phyloP scores from a whole-genome alignment of 1,140 invertebrate genomes.

The Ips nitidus region DNA sequence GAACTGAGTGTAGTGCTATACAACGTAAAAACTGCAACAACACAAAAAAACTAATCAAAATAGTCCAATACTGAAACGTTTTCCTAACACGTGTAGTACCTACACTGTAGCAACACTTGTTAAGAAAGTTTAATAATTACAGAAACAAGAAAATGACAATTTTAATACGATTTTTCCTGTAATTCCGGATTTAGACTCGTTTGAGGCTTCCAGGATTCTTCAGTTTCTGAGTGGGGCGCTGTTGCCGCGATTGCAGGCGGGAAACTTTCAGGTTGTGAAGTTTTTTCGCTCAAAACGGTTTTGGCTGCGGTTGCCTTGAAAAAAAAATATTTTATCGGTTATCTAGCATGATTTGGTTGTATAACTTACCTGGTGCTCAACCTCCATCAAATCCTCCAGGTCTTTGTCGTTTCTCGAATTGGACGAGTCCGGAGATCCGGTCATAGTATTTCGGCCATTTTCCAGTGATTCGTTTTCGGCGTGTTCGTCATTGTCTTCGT shows the following conservation, averaged over 20 bases:
- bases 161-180: constrained; percentile 41
- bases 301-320: constrained; percentile 42
- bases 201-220: constrained; percentile 48
- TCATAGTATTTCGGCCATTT: constrained; percentile 49
- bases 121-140: too few relatives aligned
- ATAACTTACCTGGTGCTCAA: constrained; percentile 37
- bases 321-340: background rate
- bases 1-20: too few relatives aligned
- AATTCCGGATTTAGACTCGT: constrained; percentile 43
- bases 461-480: constrained; percentile 48
- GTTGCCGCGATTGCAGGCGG: constrained; percentile 49
- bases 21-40: too few relatives aligned
- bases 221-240: constrained; percentile 44
- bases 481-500: constrained; percentile 47
- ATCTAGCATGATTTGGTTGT: background rate
- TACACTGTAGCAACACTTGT: too few relatives aligned
- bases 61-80: too few relatives aligned
- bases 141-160: background rate
- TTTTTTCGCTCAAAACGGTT: constrained; percentile 49
- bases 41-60: too few relatives aligned
- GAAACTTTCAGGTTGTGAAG: constrained; percentile 46
- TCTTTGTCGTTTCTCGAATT: constrained; percentile 51
- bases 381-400: constrained; percentile 51
- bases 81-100: too few relatives aligned
- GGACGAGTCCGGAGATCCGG: constrained; percentile 48